Conservation (phyloP, 1,140 invertebrate genomes). For the Euglossa dilemma region DNA sequence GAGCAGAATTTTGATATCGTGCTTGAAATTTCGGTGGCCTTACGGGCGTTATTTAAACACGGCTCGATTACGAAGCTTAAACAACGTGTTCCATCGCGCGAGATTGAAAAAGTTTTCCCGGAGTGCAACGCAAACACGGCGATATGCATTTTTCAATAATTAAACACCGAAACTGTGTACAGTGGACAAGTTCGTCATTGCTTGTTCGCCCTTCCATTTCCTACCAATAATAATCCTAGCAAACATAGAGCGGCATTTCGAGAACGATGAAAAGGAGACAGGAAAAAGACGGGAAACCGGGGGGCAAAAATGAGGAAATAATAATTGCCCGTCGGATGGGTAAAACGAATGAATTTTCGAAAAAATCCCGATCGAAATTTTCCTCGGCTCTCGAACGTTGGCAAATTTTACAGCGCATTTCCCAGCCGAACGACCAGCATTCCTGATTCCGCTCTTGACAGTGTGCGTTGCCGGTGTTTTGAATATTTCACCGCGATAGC, state of each 20-base stretch:
- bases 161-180: background rate
- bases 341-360: background rate
- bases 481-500: background rate
- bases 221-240: background rate
- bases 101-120: slow-evolving; percentile 9
- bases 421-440: background rate
- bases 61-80: background rate
- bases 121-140: background rate
- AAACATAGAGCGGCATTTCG: background rate
- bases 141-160: slow-evolving; percentile 9
- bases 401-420: background rate
- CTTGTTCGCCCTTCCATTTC: too few relatives aligned
- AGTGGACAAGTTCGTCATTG: background rate
- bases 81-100: background rate
- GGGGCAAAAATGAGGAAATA: background rate
- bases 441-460: background rate
- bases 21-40: background rate
- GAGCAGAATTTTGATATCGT: background rate
- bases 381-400: too few relatives aligned
- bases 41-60: slow-evolving; percentile 8
- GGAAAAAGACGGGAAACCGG: too few relatives aligned
- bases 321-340: background rate
- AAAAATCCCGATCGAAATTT: background rate
- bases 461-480: background rate
- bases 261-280: background rate